phyloP scores from a whole-genome alignment of 2,888 invertebrate genomes.

The Litoditis marina region DNA sequence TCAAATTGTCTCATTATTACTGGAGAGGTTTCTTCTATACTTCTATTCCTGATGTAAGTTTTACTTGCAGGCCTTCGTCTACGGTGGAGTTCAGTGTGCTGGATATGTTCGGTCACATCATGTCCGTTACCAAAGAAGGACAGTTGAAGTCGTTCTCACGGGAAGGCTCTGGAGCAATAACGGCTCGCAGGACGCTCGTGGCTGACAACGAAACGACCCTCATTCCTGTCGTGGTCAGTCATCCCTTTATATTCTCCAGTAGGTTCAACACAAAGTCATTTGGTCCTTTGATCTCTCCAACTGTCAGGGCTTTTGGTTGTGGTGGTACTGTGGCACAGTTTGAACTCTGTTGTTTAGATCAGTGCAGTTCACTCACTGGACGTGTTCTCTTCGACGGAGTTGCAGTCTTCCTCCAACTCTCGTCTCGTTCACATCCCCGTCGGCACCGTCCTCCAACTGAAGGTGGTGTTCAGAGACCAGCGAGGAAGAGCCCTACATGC shows the following conservation, averaged over 20 bases:
- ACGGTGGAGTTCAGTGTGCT: constrained; percentile 20
- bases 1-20: no score
- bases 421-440: constrained; percentile 26
- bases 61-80: constrained; percentile 16
- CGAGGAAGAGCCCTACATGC: constrained; percentile 35
- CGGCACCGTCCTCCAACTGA: constrained; percentile 32
- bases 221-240: constrained; percentile 29
- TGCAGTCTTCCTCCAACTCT: no score
- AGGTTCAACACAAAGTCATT: no score
- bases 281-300: not conserved
- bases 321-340: not conserved
- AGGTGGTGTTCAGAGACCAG: constrained; percentile 36
- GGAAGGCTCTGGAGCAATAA: constrained; percentile 34
- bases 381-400: constrained; percentile 23
- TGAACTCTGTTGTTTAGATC: constrained; percentile 19
- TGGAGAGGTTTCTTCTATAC: no score
- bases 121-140: constrained; percentile 26
- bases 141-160: constrained; percentile 24
- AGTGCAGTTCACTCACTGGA: constrained; percentile 40
- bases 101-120: not conserved
- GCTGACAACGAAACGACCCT: constrained; percentile 40
- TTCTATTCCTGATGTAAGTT: no score
- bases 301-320: not conserved
- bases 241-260: no score
- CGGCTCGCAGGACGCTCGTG: constrained; percentile 18